These are phyloP conservation scores for Tragopan temminckii DNA, from an alignment of 2,797 vertebrate genomes.

Conservation along the genomic window DNA sequence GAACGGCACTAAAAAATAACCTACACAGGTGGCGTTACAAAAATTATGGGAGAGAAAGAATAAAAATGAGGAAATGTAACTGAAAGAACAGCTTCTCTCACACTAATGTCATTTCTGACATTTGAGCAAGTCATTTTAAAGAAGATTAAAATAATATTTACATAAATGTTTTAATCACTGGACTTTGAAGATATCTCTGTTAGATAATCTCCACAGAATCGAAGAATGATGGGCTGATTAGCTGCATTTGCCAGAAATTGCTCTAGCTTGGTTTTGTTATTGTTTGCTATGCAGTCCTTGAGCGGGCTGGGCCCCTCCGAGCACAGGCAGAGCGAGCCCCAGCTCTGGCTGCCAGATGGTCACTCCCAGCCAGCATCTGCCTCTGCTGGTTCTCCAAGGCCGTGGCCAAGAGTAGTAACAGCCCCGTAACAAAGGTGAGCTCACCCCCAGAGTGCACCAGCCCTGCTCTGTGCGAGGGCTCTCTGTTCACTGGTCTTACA, in stretches of 20 bases:
- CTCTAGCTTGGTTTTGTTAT: constrained; percentile 20
- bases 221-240: constrained; percentile 35
- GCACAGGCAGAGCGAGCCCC: background rate
- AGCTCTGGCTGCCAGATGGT: constrained; percentile 64
- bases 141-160: constrained; percentile 59
- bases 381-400: constrained; percentile 28
- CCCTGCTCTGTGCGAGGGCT: background rate
- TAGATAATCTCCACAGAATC: constrained; percentile 28
- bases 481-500: background rate
- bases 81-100: constrained; percentile 17
- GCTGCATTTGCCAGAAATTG: background rate
- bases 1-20: background rate
- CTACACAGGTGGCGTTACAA: background rate
- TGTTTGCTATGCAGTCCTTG: background rate
- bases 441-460: constrained; percentile 1
- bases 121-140: constrained; percentile 52
- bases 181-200: constrained; percentile 41
- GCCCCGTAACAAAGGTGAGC: background rate
- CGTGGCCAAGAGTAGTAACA: constrained; percentile 1
- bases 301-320: background rate
- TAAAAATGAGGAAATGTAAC: constrained; percentile 8
- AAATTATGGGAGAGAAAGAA: background rate
- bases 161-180: constrained; percentile 30
- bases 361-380: background rate
- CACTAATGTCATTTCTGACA: constrained; percentile 37